phyloP scores from a whole-genome alignment of 2,113 vertebrate species.

The Aspiorhynchus laticeps region DNA sequence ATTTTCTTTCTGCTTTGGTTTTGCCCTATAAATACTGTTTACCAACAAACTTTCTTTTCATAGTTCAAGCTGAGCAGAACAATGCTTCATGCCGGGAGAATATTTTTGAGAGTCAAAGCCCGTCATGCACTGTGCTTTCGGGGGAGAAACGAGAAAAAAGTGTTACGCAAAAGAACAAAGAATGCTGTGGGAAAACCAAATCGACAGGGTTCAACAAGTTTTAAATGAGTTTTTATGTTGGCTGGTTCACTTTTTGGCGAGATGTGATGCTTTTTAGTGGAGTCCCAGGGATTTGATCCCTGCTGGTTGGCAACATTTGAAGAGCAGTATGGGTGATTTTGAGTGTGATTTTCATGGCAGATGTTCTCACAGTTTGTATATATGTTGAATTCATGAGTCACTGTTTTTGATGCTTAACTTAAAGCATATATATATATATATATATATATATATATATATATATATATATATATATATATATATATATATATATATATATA shows the following conservation, averaged over 20 bases:
- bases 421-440: not conserved
- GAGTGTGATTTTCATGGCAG: conserved; percentile 4
- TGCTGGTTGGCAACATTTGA: conserved; percentile 14
- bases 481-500: no score
- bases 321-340: not conserved
- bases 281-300: not conserved
- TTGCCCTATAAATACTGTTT: conserved; percentile 33
- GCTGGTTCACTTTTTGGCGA: not conserved
- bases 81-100: not conserved
- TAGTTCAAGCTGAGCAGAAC: conserved; percentile 4
- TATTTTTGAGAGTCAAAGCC: not conserved
- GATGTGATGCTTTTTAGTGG: not conserved
- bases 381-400: not conserved
- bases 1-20: not conserved
- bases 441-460: no score
- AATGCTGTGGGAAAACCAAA: conserved; percentile 23
- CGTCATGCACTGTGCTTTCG: conserved; percentile 24
- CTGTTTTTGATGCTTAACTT: not conserved
- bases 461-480: no score
- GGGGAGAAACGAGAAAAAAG: not conserved
- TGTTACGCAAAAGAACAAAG: conserved; percentile 8
- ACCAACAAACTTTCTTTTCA: conserved; percentile 35
- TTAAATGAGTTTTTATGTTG: not conserved
- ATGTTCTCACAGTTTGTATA: conserved; percentile 19
- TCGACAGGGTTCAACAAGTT: conserved; percentile 7